Base-by-base conservation (phyloP, 2,888 invertebrate genomes). In the Polylopha cassiicola region DNA sequence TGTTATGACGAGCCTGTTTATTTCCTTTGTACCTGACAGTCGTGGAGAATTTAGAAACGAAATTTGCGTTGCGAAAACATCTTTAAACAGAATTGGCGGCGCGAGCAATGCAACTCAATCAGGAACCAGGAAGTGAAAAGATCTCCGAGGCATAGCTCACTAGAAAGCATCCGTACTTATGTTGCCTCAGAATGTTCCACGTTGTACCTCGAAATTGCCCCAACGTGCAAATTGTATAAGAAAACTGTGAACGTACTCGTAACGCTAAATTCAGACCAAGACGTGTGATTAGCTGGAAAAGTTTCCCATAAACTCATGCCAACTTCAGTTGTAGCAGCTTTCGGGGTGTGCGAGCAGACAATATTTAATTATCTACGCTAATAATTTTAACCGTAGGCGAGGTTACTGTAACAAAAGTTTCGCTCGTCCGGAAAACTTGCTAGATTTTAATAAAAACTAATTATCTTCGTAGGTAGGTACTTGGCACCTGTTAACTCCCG, bases 281-380 rank as follows among this genome's bases (percentile, higher is more conserved):
- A 57, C 55, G 54, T 53, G 62, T 73, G 73, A 75, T 76, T 75
- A 77, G 67, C 61, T 59, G 54, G 59, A 58, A 62, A 69, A 73
- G 76, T 64, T 59, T 64, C 67, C 61, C 65, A 61, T 63, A 59
- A 64, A 62, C 61, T 58, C 49, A 26, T 42, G 21, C 55, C 41
- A 73, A 75, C 68, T 76, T 73, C 65, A 60, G 68, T 70, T 71
- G 68, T 71, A 71, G 63, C 64, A 57, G 65, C 70, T 67, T 67
- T 60, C 59, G 52, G 57, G 51, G 64, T 54, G 58, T 55, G 57
- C 47, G 61, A 60, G 58, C 65, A 65, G 71, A 63, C 61, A 55
- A 50, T 61, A 60, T 70, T 65, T 73, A 71, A 74, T 75, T 73
- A 73, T 60, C 55, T 57, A 62, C 58, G 55, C 59, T 64, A 63